Conservation (phyloP, 2,113 vertebrate species). For the Pangasianodon hypophthalmus region DNA sequence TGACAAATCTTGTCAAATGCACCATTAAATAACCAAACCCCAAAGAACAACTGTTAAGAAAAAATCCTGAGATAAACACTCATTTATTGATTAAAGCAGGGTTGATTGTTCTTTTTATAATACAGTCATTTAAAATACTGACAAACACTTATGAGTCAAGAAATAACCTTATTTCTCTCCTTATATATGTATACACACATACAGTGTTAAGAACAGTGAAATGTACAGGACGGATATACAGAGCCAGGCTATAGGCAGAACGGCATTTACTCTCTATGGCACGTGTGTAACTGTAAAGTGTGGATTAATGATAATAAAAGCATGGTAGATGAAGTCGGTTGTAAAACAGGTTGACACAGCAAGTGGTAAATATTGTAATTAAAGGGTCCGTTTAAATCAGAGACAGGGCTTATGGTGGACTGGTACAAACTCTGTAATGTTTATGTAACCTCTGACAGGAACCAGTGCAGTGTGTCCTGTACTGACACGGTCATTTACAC, state of each 20-base stretch:
- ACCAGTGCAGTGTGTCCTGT: neutral
- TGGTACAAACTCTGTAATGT: neutral
- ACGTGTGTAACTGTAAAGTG: constrained; percentile 8
- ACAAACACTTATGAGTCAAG: neutral
- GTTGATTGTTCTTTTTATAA: neutral
- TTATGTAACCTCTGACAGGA: neutral
- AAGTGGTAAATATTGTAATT: neutral
- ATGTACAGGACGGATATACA: constrained; percentile 14
- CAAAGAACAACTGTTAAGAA: constrained; percentile 10
- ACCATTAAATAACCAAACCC: neutral
- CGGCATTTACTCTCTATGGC: constrained; percentile 13
- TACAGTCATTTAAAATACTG: neutral
- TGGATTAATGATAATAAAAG: neutral
- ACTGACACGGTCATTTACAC: neutral
- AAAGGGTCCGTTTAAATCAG: neutral
- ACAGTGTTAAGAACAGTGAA: constrained; percentile 15
- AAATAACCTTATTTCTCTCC: neutral
- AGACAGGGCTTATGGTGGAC: neutral
- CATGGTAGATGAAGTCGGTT: neutral
- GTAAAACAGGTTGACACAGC: no score
- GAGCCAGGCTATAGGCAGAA: neutral
- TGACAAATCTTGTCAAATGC: neutral
- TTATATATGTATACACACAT: neutral
- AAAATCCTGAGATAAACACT: constrained; percentile 14
- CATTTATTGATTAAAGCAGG: constrained; percentile 38